phyloP scores from a whole-genome alignment of 2,113 vertebrate species.

The Gallinago paraguaiae region DNA sequence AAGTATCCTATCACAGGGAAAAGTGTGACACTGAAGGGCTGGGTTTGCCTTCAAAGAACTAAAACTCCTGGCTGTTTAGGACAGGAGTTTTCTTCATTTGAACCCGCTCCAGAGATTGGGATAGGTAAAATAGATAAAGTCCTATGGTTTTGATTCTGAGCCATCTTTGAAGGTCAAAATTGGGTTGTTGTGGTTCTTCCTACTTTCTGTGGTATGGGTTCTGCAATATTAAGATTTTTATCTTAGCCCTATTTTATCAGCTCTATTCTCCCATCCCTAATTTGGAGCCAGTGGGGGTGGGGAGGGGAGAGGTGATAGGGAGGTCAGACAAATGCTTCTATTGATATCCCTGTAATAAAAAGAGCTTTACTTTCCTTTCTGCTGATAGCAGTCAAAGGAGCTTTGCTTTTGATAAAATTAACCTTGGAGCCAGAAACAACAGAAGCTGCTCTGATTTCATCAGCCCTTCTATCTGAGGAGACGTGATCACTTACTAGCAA shows the following conservation, averaged over 20 bases:
- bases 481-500: conserved; percentile 46
- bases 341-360: conserved; percentile 65
- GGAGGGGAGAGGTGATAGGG: conserved; percentile 2
- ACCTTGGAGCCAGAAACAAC: conserved; percentile 65
- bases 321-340: conserved; percentile 59
- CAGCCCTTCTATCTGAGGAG: conserved; percentile 33
- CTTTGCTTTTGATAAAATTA: conserved; percentile 68
- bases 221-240: conserved; percentile 59
- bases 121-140: not conserved
- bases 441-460: conserved; percentile 63
- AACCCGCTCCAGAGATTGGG: not conserved
- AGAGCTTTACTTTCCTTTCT: conserved; percentile 58
- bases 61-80: not conserved
- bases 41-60: not conserved
- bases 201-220: not conserved
- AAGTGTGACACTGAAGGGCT: not conserved
- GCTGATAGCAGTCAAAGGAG: conserved; percentile 58
- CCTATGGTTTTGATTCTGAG: not conserved
- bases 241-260: conserved; percentile 42
- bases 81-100: not conserved
- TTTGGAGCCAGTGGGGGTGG: conserved; percentile 39
- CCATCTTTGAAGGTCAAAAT: conserved; percentile 44
- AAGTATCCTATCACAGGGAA: not conserved
- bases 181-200: not conserved
- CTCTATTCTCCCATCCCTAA: not conserved